These are phyloP conservation scores for Oriolus oriolus DNA, from an alignment of 2,113 vertebrate species.

Conservation along the genomic window DNA sequence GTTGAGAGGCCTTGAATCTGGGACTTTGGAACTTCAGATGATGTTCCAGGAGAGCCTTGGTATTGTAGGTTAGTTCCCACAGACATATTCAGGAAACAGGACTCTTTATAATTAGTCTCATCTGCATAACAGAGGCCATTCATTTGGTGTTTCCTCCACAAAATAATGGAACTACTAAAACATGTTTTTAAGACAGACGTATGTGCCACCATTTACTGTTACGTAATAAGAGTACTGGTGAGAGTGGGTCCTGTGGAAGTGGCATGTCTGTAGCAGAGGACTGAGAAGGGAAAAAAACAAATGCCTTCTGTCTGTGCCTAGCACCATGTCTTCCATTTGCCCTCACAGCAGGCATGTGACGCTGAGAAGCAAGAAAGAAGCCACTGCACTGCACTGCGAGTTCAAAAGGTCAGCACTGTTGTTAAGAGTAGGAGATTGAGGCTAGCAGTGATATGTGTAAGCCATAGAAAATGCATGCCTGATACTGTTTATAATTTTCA, in stretches of 20 bases:
- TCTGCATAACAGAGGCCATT: neutral
- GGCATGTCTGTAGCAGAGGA: neutral
- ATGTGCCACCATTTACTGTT: neutral
- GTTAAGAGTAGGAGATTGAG: neutral
- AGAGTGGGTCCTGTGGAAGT: neutral
- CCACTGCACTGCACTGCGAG: neutral
- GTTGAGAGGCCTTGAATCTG: neutral
- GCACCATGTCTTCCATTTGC: neutral
- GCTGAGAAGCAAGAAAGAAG: neutral
- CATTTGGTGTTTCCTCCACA: neutral
- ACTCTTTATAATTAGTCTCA: neutral
- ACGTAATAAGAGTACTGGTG: neutral
- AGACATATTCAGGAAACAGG: neutral
- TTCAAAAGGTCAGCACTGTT: neutral
- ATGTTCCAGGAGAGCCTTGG: neutral
- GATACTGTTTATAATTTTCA: neutral
- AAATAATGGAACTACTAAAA: neutral
- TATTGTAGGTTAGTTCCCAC: neutral
- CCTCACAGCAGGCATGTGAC: conserved; percentile 5
- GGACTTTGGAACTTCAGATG: neutral
- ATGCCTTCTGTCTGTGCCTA: conserved; percentile 6
- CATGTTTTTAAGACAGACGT: neutral
- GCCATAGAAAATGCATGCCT: neutral
- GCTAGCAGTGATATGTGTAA: neutral
- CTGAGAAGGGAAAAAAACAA: neutral